Percentiles rank a stretch among this genome's conserved stretches.
Evolutionary conservation across 2,797 vertebrate species (phyloP).

Genomic region (Etheostoma nigrum): DNA sequence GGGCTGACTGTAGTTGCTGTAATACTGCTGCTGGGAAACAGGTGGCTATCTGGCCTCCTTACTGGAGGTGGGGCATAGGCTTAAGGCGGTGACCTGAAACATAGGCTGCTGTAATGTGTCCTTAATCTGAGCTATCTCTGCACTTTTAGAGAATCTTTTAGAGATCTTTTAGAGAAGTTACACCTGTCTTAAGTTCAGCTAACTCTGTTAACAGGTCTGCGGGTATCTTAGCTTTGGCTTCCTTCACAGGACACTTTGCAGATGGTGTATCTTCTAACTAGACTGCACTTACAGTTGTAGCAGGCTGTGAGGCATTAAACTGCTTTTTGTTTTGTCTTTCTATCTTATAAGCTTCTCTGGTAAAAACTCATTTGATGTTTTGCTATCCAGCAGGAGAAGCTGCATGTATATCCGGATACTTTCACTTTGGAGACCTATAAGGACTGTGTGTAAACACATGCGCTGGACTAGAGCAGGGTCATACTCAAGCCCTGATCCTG

Average conservation of each 20-base stretch:
- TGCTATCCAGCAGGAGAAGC: too few species aligned
- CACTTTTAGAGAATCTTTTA: background rate
- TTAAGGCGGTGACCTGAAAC: background rate
- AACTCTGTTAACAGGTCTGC: constrained; percentile 22
- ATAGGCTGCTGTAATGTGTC: constrained; percentile 20
- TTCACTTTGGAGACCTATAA: too few species aligned
- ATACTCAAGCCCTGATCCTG: too few species aligned
- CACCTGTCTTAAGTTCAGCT: background rate
- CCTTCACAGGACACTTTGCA: background rate
- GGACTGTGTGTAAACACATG: too few species aligned
- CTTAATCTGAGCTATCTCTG: constrained; percentile 22
- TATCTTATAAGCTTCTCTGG: background rate
- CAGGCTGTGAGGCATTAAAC: too few species aligned
- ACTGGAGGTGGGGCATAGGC: background rate
- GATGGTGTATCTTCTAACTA: too few species aligned
- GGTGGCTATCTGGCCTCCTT: background rate
- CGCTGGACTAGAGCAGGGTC: too few species aligned
- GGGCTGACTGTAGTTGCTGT: background rate
- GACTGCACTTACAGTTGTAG: too few species aligned
- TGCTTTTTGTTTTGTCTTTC: background rate
- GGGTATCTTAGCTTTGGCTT: background rate
- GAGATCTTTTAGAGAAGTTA: constrained; percentile 9
- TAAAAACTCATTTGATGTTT: too few species aligned
- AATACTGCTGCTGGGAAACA: background rate
- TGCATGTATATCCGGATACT: too few species aligned